phyloP scores from a whole-genome alignment of 2,888 invertebrate species.

The Anaspis maculata region DNA sequence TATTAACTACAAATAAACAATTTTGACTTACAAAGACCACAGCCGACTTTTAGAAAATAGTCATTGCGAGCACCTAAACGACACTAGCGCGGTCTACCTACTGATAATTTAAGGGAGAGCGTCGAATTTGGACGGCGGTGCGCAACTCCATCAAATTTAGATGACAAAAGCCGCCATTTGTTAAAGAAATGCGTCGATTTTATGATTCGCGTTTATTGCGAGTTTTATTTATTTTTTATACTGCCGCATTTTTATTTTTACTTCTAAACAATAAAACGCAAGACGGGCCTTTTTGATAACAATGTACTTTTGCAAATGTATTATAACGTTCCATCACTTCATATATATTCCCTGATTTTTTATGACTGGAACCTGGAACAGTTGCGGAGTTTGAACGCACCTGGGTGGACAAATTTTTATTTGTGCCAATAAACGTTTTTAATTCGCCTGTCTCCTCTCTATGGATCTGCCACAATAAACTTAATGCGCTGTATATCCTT shows the following conservation, averaged over 20 bases:
- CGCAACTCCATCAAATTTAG: slow-evolving; percentile 42
- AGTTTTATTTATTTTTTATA: slow-evolving; percentile 22
- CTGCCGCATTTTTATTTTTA: slow-evolving; percentile 18
- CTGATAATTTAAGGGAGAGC: slow-evolving; percentile 42
- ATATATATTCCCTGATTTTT: slow-evolving; percentile 5
- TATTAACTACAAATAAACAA: no score
- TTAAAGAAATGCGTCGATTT: slow-evolving; percentile 32
- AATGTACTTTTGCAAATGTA: slow-evolving; percentile 6
- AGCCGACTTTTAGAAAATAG: slow-evolving; percentile 41
- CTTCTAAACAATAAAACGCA: slow-evolving; percentile 18
- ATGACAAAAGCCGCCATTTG: slow-evolving; percentile 41
- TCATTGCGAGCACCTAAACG: slow-evolving; percentile 42
- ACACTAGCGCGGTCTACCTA: slow-evolving; percentile 44
- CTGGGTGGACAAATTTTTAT: no score
- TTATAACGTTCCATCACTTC: slow-evolving; percentile 4
- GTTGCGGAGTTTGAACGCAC: neutral
- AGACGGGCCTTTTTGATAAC: slow-evolving; percentile 11
- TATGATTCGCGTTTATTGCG: slow-evolving; percentile 21
- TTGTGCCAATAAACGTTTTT: no score
- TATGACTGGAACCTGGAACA: neutral
- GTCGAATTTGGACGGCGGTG: slow-evolving; percentile 36
- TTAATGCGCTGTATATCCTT: no score
- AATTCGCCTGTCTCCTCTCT: no score
- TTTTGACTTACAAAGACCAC: slow-evolving; percentile 39
- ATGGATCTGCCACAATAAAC: no score